Evolutionary conservation across 2,888 invertebrate genomes (phyloP).

Genomic region (Chloroclystis v-ata): DNA sequence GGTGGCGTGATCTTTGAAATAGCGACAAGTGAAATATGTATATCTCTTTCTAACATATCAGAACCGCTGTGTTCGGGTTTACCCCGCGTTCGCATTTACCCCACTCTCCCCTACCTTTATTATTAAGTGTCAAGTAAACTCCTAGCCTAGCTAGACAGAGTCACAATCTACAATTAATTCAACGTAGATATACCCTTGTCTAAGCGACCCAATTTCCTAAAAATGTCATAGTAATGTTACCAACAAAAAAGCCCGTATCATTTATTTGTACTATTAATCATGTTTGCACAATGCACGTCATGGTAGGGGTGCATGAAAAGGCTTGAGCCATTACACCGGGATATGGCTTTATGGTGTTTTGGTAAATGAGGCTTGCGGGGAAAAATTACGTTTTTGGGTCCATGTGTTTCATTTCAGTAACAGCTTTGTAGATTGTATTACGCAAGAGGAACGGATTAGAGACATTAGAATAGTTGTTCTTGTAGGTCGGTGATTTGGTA

Average conservation of each 20-base stretch:
- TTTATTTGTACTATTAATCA: slow-evolving; percentile 69
- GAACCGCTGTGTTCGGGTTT: no score
- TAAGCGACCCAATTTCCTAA: slow-evolving; percentile 55
- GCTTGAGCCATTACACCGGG: slow-evolving; percentile 61
- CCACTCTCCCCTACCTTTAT: no score
- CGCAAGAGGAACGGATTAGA: no score
- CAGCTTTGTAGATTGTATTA: neutral
- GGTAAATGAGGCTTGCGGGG: slow-evolving; percentile 24
- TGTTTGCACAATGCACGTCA: slow-evolving; percentile 67
- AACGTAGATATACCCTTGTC: slow-evolving; percentile 25
- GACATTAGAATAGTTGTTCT: no score
- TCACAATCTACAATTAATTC: neutral
- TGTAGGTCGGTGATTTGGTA: no score
- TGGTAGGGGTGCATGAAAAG: slow-evolving; percentile 55
- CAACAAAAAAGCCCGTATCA: slow-evolving; percentile 62
- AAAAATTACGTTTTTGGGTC: neutral
- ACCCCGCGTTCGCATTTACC: no score
- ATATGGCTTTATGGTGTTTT: slow-evolving; percentile 48
- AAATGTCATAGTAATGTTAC: slow-evolving; percentile 53
- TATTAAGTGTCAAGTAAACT: neutral
- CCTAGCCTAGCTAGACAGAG: neutral
- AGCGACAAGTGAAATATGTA: no score
- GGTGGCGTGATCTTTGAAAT: no score
- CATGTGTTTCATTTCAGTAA: neutral
- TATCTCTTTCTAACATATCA: no score